Evolutionary conservation across 64 coral and sea anemone genomes (phyloP), one percentile per base, ranked within the genome.

Genomic region (Cladopsammia gracilis): DNA sequence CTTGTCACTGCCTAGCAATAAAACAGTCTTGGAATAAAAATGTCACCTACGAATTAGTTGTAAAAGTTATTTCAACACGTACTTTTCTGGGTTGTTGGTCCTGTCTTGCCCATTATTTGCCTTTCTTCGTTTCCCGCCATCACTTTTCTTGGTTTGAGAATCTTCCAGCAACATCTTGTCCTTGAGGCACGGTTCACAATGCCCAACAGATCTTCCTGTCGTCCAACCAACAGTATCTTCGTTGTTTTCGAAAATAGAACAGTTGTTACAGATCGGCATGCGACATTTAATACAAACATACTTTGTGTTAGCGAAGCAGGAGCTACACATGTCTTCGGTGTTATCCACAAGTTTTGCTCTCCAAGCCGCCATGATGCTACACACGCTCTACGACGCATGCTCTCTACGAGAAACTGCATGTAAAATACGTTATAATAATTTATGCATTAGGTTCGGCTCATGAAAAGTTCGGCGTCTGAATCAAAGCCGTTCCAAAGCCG

Each of bases 401-500:
- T 65, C 25, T 48, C 83, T 16, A 26, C 1, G 61, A 24, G 22
- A 70, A 73, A 67, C 45, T 87, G 66, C 25, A 43, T 73, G 26
- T 16, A 47, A 46, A 73, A 73, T 73, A 73, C 16, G 4, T 56
- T 56, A 56, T 56, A 56, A 56, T 56, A 56, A 56, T 56, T 56
- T 56, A 56, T 56, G 57, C 78, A 89, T 89, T 89, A 89, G 86
- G 70, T 89, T 89, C 71, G 54, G 86, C 43, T 34, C 86, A 76
- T 75, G 23, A 43, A 74, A 75, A 61, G 54, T 76, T 89, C 22
- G 86, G 57, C 86, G 50, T 89, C 5, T 56, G 53, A 56, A 56
- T 56, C 53, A 56, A 56, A 56, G 53, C 53, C 53, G 53, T 56
- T 56, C 53, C 53, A 56, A 56, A 56, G 53, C 12, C 53, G 53